Conservation (phyloP, 2,888 invertebrate genomes). For the Blera fallax region DNA sequence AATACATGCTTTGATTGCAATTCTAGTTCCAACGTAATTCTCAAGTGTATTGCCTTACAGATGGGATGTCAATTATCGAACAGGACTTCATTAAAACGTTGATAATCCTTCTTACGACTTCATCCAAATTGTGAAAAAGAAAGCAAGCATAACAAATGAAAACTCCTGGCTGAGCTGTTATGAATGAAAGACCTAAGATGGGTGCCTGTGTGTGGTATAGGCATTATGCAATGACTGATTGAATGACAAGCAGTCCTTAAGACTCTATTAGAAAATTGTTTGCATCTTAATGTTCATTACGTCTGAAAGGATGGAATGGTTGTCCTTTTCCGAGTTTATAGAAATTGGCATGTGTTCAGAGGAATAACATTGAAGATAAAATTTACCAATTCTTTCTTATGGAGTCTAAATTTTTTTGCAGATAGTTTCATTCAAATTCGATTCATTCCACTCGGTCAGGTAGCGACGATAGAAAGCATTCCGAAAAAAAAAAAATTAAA, state of each 20-base stretch:
- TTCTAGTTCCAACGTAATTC: too few species aligned
- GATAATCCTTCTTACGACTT: slow-evolving; percentile 56
- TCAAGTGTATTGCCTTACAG: slow-evolving; percentile 39
- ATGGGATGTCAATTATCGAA: slow-evolving; percentile 15
- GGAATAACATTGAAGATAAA: not conserved
- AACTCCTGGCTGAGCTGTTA: slow-evolving; percentile 18
- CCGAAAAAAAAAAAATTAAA: not conserved
- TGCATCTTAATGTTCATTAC: slow-evolving; percentile 30
- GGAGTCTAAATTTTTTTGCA: not conserved
- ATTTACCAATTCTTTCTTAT: not conserved
- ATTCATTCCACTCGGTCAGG: not conserved
- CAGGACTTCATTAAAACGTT: slow-evolving; percentile 57
- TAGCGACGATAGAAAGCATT: not conserved
- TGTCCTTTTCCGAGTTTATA: not conserved
- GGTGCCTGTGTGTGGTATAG: slow-evolving; percentile 26
- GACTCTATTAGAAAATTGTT: not conserved
- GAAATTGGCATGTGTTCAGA: not conserved
- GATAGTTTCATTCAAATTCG: not conserved
- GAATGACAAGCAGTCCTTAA: slow-evolving; percentile 9
- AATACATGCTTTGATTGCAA: slow-evolving; percentile 26
- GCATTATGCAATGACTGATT: slow-evolving; percentile 58
- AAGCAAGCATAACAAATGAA: slow-evolving; percentile 27
- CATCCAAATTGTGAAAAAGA: slow-evolving; percentile 30
- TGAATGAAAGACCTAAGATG: slow-evolving; percentile 1
- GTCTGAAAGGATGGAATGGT: not conserved